Conservation (phyloP, 2,113 vertebrate genomes). For the Rhabdomys dilectus region DNA sequence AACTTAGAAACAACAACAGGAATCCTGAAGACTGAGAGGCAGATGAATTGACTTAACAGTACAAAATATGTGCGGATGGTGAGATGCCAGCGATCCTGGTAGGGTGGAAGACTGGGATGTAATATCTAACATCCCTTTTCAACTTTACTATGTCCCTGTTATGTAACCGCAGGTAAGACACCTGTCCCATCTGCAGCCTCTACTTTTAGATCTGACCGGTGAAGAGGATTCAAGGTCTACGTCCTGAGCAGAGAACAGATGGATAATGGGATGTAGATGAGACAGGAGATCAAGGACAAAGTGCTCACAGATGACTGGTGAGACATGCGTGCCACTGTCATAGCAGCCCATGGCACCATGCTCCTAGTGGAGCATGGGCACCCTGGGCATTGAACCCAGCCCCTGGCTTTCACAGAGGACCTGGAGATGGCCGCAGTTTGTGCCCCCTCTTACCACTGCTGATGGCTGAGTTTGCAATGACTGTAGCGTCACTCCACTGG, state of each 20-base stretch:
- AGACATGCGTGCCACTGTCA: accelerated
- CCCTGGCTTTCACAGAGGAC: neutral
- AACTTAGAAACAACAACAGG: neutral
- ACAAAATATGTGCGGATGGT: accelerated
- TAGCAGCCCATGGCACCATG: accelerated
- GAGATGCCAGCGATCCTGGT: accelerated
- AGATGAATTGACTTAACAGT: accelerated
- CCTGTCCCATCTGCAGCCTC: neutral
- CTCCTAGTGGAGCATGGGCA: accelerated
- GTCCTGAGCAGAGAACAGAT: neutral
- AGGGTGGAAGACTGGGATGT: accelerated
- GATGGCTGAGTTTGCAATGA: slow-evolving; percentile 98
- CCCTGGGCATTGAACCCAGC: neutral
- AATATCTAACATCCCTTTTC: accelerated
- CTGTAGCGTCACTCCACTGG: slow-evolving; percentile 98
- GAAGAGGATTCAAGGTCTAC: neutral
- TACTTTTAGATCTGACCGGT: neutral
- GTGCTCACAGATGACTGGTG: accelerated
- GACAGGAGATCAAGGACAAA: neutral
- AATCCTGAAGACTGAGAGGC: neutral
- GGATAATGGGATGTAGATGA: accelerated
- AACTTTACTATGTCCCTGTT: neutral
- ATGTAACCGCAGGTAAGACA: accelerated
- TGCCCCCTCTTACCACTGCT: slow-evolving; percentile 93
- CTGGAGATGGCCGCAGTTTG: slow-evolving; percentile 9